These are phyloP conservation scores for Carettochelys insculpta DNA, from an alignment of 2,113 vertebrate genomes.

Conservation along the genomic window DNA sequence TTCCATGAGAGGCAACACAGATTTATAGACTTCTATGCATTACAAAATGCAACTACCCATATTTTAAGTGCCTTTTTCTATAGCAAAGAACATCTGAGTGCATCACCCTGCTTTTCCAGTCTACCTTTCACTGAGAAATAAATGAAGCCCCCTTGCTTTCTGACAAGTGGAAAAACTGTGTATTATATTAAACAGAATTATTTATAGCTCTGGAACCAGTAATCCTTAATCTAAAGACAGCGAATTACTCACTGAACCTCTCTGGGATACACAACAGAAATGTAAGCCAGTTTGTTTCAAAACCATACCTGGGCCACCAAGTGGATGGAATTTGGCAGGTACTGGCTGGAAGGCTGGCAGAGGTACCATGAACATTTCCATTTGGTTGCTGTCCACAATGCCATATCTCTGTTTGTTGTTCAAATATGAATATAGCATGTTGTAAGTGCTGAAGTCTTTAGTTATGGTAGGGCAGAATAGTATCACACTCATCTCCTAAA, in stretches of 20 bases:
- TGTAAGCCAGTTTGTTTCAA: no score
- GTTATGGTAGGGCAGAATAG: constrained; percentile 50
- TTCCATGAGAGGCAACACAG: not conserved
- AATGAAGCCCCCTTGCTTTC: not conserved
- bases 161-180: not conserved
- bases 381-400: not conserved
- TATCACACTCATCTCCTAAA: constrained; percentile 59
- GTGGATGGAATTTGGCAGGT: constrained; percentile 57
- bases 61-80: not conserved
- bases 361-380: constrained; percentile 63
- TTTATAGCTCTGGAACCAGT: not conserved
- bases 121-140: not conserved
- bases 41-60: not conserved
- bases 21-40: not conserved
- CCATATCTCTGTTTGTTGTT: constrained; percentile 66
- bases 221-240: not conserved
- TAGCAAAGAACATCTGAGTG: not conserved
- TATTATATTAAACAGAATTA: not conserved
- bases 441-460: constrained; percentile 44
- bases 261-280: not conserved
- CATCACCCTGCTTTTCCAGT: not conserved
- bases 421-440: constrained; percentile 70
- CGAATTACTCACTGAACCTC: not conserved
- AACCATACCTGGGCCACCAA: constrained; percentile 74
- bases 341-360: constrained; percentile 71